These are phyloP conservation scores for Novumbra hubbsi DNA, from an alignment of 2,797 vertebrate genomes.

Conservation along the genomic window DNA sequence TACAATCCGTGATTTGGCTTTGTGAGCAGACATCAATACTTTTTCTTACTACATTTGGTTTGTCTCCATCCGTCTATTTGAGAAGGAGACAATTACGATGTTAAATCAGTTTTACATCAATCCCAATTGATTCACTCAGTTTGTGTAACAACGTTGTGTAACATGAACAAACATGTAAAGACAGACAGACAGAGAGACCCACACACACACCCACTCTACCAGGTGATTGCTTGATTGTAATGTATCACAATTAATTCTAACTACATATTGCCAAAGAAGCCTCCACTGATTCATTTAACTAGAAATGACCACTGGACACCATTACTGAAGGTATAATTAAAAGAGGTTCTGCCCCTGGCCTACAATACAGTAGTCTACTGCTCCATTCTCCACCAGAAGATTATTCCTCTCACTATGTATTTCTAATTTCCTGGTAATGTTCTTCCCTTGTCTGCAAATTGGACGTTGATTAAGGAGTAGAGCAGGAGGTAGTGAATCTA, in stretches of 20 bases:
- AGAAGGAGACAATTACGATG: conserved; percentile 25
- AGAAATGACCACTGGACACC: too few species aligned
- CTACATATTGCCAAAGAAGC: too few species aligned
- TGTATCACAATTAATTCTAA: not conserved
- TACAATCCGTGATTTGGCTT: conserved; percentile 25
- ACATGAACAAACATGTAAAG: not conserved
- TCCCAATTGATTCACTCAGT: not conserved
- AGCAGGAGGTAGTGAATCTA: conserved; percentile 49
- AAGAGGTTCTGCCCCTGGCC: too few species aligned
- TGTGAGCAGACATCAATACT: conserved; percentile 6
- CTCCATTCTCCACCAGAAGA: not conserved
- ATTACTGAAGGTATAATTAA: too few species aligned
- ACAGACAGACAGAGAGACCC: not conserved
- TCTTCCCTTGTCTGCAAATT: conserved; percentile 42
- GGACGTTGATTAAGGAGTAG: conserved; percentile 60
- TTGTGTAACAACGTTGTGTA: not conserved
- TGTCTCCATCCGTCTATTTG: conserved; percentile 29
- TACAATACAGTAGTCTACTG: not conserved
- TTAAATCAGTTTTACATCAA: conserved; percentile 32
- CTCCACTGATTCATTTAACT: too few species aligned
- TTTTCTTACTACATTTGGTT: conserved; percentile 35
- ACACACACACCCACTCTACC: not conserved
- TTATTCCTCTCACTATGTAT: not conserved
- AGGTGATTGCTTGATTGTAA: not conserved
- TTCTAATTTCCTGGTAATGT: not conserved